Base-by-base conservation (phyloP, 2,888 invertebrate species). In the Keiferia lycopersicella region DNA sequence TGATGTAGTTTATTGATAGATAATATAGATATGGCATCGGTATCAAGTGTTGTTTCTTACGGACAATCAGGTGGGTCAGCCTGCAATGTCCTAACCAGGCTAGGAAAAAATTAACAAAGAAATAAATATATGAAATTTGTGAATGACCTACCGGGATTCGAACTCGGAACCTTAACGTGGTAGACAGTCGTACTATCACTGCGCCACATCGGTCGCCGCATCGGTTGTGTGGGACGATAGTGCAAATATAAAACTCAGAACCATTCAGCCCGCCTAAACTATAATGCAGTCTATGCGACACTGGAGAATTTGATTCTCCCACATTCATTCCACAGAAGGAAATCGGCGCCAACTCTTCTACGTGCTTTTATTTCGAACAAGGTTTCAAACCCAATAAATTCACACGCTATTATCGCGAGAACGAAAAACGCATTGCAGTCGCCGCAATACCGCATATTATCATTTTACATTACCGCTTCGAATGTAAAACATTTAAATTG, bases 401-500 rank as follows among this genome's bases (percentile, higher is more conserved):
- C 50, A 12, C 30, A 50, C 20, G n/a, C 18, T n/a, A 50, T 18
- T n/a, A 50, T 60, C 16, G 10, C 30, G 22, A 14, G n/a, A 14
- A 41, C 41, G 45, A 16, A 61, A 61, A 62, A 51, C 53, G 62
- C 62, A 62, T 18, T 62, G 62, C 62, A 39, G 51, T 39, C 38
- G 18, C 62, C 62, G 62, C 53, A 18, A 20, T 10, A 22, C 39
- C 53, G 30, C 62, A 41, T 53, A 62, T 62, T 62, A 51, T 53
- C 6, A 39, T 62, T 62, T 59, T 59, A 59, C 61, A 26, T 59
- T 59, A 50, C 61, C 18, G 50, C 50, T 34, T 34, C 62, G 22
- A 62, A 62, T 16, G 16, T 11, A 20, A n/a, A 39, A 39, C 38
- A 68, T 68, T 71, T 71, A 69, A 75, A 78, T 76, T 74, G 76